Evolutionary conservation across 2,797 vertebrate genomes (phyloP).

Genomic region (Enteromius viviparus): DNA sequence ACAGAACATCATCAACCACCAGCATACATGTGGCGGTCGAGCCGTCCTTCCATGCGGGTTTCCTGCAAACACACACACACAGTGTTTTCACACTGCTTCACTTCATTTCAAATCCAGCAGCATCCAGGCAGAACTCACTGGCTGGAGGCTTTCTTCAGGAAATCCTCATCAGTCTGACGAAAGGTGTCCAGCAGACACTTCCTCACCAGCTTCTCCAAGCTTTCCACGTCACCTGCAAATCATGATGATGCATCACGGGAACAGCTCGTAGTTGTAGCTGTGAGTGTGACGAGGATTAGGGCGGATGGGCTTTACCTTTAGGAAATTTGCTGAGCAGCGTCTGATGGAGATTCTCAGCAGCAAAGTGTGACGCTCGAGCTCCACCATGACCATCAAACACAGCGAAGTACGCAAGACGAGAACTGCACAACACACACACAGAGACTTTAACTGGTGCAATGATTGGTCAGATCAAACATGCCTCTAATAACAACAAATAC

Average conservation of each 20-base stretch:
- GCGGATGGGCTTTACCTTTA: conserved; percentile 75
- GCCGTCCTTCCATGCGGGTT: conserved; percentile 98
- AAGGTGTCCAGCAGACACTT: conserved; percentile 92
- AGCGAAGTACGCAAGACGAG: conserved; percentile 88
- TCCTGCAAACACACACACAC: conserved; percentile 76
- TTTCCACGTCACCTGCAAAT: conserved; percentile 81
- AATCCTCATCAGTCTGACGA: conserved; percentile 93
- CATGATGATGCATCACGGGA: not conserved
- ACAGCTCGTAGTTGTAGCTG: not conserved
- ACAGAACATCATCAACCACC: conserved; percentile 86
- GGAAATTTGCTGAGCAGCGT: conserved; percentile 90
- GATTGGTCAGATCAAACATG: no score
- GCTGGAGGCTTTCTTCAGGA: conserved; percentile 93
- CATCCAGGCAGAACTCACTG: conserved; percentile 80
- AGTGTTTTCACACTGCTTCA: not conserved
- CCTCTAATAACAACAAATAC: no score
- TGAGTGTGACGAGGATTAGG: not conserved
- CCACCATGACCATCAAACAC: conserved; percentile 97
- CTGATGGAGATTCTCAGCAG: conserved; percentile 90
- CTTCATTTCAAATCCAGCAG: not conserved
- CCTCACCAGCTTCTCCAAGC: conserved; percentile 89
- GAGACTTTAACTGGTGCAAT: no score
- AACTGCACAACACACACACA: conserved; percentile 58
- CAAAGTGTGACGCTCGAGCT: conserved; percentile 87
- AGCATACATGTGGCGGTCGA: conserved; percentile 92